These are phyloP conservation scores for Psilopsiagon aymara DNA, from an alignment of 2,113 vertebrate genomes.

Conservation along the genomic window DNA sequence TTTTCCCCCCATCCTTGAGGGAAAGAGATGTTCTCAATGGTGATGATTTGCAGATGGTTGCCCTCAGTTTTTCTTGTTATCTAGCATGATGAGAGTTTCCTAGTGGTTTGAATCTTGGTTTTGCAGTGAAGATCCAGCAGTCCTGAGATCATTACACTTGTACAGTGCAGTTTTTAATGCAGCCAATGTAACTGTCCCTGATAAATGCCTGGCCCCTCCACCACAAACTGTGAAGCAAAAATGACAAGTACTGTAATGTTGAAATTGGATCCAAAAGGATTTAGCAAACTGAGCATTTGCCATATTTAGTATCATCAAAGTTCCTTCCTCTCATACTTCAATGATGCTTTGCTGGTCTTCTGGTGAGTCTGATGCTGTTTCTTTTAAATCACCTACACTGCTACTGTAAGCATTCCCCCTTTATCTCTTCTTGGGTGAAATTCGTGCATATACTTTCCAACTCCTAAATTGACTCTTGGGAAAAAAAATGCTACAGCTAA, in stretches of 20 bases:
- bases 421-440: slow-evolving; percentile 34
- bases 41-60: neutral
- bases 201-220: slow-evolving; percentile 21
- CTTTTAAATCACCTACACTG: slow-evolving; percentile 52
- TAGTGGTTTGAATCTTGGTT: neutral
- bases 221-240: slow-evolving; percentile 39
- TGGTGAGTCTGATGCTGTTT: slow-evolving; percentile 81
- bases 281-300: slow-evolving; percentile 86
- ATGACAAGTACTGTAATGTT: slow-evolving; percentile 61
- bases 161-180: neutral
- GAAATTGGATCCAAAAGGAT: slow-evolving; percentile 84
- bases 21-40: neutral
- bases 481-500: neutral
- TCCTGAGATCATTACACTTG: neutral
- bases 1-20: neutral
- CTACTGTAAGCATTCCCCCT: slow-evolving; percentile 26
- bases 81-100: neutral
- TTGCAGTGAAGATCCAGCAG: neutral
- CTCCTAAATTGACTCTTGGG: neutral
- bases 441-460: neutral
- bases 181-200: slow-evolving; percentile 50
- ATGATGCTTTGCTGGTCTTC: slow-evolving; percentile 81
- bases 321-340: slow-evolving; percentile 84
- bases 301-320: slow-evolving; percentile 87
- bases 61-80: neutral